Evolutionary conservation across 2,797 vertebrate genomes (phyloP), one percentile per base, ranked within the genome.

Genomic region (Cyclopterus lumpus): DNA sequence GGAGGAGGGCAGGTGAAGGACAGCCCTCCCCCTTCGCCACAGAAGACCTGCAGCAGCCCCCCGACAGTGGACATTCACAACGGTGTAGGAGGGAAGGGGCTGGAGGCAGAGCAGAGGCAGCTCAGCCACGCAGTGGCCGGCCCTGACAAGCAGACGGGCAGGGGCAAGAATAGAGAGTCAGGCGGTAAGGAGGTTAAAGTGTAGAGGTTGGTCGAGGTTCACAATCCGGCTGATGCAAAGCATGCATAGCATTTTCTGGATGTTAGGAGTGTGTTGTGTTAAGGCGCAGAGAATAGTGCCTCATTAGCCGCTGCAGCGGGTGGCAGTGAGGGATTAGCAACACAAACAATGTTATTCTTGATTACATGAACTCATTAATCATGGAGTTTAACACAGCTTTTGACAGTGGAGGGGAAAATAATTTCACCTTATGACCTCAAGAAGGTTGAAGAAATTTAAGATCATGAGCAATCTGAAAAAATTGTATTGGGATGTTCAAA

Each of bases 1-100:
- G 94, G 91, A 87, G 93, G 90, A 54, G 93, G 91, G 64, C 96
- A 95, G 79, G 76, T 93, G 79, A 97, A 97, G 90, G 98, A 99
- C 88, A 99, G 98, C 87, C 97, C 98, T 38, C 97, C 97, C 0
- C 91, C 94, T 2, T 99, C 98, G 22, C 97, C 97, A 9, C 97
- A 96, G 86, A 98, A 99, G 93, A 95, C 93, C 66, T 94, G 94
- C 80, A 81, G 70, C 77, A 92, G 90, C 79, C 95, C 96, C 75
- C 93, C 94, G 12, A 70, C 79, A 0, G 85, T 44, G 71, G 96
- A 92, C 89, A 92, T 97, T 83, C 95, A 96, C 71, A 98, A 99
- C 24, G 97, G 97, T 44, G 71, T 94, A 0, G 91, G 87, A 64
- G 90, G 88, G 36, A 94, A 93, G 80, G 91, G 81, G 14, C 71